Evolutionary conservation across 2,888 invertebrate species (phyloP).

Genomic region (Apotomis betuletana): DNA sequence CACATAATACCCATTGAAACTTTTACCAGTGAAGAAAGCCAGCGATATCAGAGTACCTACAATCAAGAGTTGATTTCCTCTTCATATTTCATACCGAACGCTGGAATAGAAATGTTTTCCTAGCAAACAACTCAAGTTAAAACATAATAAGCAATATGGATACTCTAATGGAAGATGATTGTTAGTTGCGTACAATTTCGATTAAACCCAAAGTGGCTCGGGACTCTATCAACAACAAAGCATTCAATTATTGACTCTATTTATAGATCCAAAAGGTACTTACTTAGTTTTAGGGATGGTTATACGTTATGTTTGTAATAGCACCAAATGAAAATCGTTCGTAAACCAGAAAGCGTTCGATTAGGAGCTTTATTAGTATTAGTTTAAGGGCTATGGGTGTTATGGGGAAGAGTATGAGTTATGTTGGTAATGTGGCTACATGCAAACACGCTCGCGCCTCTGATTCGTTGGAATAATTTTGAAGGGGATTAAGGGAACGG

Average conservation of each 20-base stretch:
- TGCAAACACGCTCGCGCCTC: slow-evolving; percentile 40
- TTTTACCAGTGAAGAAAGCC: not conserved
- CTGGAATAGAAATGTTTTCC: slow-evolving; percentile 36
- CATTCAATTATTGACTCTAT: slow-evolving; percentile 28
- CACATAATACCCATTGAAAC: not conserved
- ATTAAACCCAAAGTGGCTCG: slow-evolving; percentile 23
- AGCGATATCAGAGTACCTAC: not conserved
- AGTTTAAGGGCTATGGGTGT: not conserved
- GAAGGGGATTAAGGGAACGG: slow-evolving; percentile 29
- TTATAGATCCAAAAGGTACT: not conserved
- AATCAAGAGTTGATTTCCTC: slow-evolving; percentile 20
- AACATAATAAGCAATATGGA: slow-evolving; percentile 47
- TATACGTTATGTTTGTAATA: slow-evolving; percentile 6
- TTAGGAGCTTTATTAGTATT: not conserved
- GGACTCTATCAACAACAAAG: not conserved
- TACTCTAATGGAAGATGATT: slow-evolving; percentile 49
- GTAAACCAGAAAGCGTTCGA: slow-evolving; percentile 1
- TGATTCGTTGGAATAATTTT: slow-evolving; percentile 41
- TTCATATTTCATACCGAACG: slow-evolving; percentile 22
- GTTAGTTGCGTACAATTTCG: slow-evolving; percentile 45
- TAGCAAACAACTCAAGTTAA: slow-evolving; percentile 39
- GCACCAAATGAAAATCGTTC: slow-evolving; percentile 19
- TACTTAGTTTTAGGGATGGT: not conserved
- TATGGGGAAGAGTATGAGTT: not conserved
- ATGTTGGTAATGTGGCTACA: slow-evolving; percentile 28